Base-by-base conservation (phyloP, 2,888 invertebrate species). In the Cyclophora albipunctata region DNA sequence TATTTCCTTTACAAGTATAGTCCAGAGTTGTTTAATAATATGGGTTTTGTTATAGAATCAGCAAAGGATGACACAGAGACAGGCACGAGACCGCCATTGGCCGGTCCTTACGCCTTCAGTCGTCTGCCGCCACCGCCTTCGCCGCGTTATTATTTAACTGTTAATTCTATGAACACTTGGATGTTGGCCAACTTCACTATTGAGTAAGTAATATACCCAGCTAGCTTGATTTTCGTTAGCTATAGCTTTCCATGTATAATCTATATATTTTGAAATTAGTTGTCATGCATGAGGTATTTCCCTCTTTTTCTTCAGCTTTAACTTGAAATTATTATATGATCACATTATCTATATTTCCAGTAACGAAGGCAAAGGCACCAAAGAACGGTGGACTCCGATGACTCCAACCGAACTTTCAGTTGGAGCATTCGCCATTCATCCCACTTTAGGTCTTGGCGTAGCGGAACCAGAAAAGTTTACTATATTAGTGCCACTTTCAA, bases 31-130 rank as follows among this genome's bases (percentile, higher is more conserved):
- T 20, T 20, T 2, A 20, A 20, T 20, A 20, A 20, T 20, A n/a
- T n/a, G n/a, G 20, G 20, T 20, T 20, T 20, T 20, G 20, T 20
- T 20, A 20, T 20, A 20, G 20, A 20, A 20, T 20, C 20, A 20
- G 20, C 64, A 0, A 52, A 58, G 3, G 55, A 60, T 62, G 73
- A 57, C 5, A 48, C 71, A 43, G 92, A 92, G 68, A 88, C 90
- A 0, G 92, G 92, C 45, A 93, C 93, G 0, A 89, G 95, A 59
- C 94, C 96, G 7, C 96, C 96, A 7, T 84, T 94, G 64, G 96
- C 96, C 20, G 97, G 96, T 35, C 96, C 96, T 37, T 97, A 95
- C 78, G 96, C 96, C 51, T 97, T 96, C 90, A 96, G 96, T 68
- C 91, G 95, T 51, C 92, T 96, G 61, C 97, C 96, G 40, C 90